Evolutionary conservation across 2,888 invertebrate species (phyloP), one percentile per base, ranked within the genome.

Genomic region (Zygothrica quintamaculata): DNA sequence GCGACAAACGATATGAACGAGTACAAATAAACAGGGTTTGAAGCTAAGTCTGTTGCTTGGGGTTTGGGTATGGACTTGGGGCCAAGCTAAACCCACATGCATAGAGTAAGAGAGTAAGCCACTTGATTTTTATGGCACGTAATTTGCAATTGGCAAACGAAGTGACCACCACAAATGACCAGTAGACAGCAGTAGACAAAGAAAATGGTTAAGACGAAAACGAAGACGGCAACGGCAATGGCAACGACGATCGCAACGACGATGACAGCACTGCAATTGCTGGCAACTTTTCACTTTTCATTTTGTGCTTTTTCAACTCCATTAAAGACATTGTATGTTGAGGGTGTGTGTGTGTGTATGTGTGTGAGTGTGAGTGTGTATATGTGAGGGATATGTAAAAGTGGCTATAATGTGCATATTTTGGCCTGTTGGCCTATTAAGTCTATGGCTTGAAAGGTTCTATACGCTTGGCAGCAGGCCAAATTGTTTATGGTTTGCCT

Each of bases 281-380:
- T 69, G 72, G 65, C 73, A 88, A 78, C 89, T 88, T 88, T 88
- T 89, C 89, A 89, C 89, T 88, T 88, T 88, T 88, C 88, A 89
- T 85, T 87, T 85, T 85, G 76, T 73, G 61, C 84, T 87, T 81
- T 81, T 87, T 86, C 72, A 64, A 3, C 48, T 37, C 16, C 42
- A 26, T 36, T 9, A 9, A 36, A 0, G 9, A 56, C 7, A 22
- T 12, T 13, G 9, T 15, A 29, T 29, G 29, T 29, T 9, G 7
- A 8, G 29, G 29, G 33, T 26, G 5, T 37, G 11, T 29, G 0
- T 15, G 8, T 9, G 8, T 31, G 1, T 12, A 1, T 34, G 31
- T 29, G 22, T 50, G 15, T 13, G 29, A 9, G 33, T 26, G 5
- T 37, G 11, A 22, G 0, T 15, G 8, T 9, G 8, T 31, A 1